phyloP scores from a whole-genome alignment of 2,888 invertebrate genomes.

The Oligia fasciuncula region DNA sequence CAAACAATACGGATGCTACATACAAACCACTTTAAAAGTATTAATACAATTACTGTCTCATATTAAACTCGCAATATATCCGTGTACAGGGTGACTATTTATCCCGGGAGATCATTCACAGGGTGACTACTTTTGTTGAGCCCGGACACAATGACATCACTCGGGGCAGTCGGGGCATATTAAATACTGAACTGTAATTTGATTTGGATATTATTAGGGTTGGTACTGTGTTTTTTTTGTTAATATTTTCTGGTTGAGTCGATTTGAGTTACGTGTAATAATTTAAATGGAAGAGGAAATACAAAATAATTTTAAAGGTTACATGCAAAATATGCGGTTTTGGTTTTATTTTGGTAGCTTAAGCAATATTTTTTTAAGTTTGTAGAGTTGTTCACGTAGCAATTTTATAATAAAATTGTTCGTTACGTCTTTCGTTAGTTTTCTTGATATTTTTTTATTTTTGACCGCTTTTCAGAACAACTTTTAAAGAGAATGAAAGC shows the following conservation, averaged over 20 bases:
- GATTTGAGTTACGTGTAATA: neutral
- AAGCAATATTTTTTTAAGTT: neutral
- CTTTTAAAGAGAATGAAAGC: neutral
- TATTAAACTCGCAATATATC: conserved; percentile 64
- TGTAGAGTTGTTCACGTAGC: no score
- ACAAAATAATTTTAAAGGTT: neutral
- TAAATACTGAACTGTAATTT: conserved; percentile 61
- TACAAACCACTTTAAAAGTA: conserved; percentile 49
- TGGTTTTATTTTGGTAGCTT: neutral
- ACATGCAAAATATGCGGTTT: no score
- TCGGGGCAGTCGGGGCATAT: conserved; percentile 40
- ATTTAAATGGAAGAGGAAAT: neutral
- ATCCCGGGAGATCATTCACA: conserved; percentile 35
- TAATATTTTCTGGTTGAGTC: neutral
- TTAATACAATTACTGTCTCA: conserved; percentile 57
- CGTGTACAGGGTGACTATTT: conserved; percentile 26
- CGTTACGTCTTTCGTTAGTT: neutral
- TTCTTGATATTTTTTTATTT: neutral
- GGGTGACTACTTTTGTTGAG: conserved; percentile 39
- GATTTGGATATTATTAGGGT: conserved; percentile 56
- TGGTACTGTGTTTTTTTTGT: conserved; percentile 15
- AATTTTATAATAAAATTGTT: neutral
- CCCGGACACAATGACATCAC: conserved; percentile 50
- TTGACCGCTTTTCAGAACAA: neutral
- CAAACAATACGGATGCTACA: conserved; percentile 12